Conservation (phyloP, 2,888 invertebrate species). For the Aspidiotus destructor region DNA sequence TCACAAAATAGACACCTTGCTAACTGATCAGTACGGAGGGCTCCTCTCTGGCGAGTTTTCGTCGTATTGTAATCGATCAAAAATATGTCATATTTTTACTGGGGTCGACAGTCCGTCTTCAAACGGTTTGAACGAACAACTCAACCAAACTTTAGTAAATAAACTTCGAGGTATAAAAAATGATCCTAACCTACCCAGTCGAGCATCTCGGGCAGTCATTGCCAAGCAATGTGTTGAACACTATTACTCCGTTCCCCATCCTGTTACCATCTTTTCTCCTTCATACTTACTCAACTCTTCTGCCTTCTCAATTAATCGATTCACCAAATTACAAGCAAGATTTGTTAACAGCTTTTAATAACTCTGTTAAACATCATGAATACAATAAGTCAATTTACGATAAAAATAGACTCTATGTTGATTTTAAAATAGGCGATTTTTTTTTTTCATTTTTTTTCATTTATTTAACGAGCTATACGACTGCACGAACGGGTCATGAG, state of each 20-base stretch:
- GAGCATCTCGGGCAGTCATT: conserved; percentile 36
- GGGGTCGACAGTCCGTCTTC: conserved; percentile 36
- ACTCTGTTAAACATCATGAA: background rate
- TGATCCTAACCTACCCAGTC: conserved; percentile 34
- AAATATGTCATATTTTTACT: conserved; percentile 36
- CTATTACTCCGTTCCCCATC: conserved; percentile 35
- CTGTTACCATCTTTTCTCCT: conserved; percentile 36
- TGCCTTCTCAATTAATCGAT: conserved; percentile 28
- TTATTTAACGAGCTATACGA: too few relatives aligned
- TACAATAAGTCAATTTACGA: background rate
- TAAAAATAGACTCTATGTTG: background rate
- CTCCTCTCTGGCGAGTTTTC: too few relatives aligned
- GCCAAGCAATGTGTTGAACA: conserved; percentile 34
- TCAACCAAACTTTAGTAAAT: conserved; percentile 36
- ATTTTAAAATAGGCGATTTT: background rate
- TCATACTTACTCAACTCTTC: conserved; percentile 34
- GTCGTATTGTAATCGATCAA: conserved; percentile 36
- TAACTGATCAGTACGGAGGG: too few relatives aligned
- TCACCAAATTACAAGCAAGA: background rate
- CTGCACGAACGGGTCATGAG: too few relatives aligned
- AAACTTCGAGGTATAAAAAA: conserved; percentile 36
- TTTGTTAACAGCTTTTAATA: background rate
- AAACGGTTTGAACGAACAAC: conserved; percentile 36
- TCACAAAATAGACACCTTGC: conserved; percentile 35
- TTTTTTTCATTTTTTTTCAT: too few relatives aligned